Conservation (phyloP, 2,797 vertebrate genomes). For the Austrolebias charrua region DNA sequence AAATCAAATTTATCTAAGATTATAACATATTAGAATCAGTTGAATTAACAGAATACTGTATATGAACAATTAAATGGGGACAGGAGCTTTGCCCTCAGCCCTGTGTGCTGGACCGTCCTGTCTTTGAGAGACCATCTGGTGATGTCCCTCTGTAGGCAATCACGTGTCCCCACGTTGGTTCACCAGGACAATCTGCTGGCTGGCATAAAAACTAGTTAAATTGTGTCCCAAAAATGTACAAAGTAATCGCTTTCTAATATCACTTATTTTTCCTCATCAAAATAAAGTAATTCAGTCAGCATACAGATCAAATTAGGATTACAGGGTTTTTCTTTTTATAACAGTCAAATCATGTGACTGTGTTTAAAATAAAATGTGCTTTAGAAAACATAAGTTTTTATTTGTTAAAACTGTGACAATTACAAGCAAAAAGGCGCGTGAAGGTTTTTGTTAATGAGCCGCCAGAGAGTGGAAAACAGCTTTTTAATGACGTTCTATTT, state of each 20-base stretch:
- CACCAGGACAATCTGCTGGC: slow-evolving; percentile 53
- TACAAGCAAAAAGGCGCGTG: slow-evolving; percentile 16
- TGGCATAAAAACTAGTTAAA: slow-evolving; percentile 50
- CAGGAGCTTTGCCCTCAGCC: slow-evolving; percentile 55
- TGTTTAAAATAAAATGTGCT: neutral
- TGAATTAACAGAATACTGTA: no score
- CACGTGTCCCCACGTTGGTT: slow-evolving; percentile 52
- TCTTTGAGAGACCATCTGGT: slow-evolving; percentile 75
- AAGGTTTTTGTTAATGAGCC: slow-evolving; percentile 44
- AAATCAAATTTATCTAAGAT: no score
- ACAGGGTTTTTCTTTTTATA: no score
- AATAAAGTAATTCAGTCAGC: neutral
- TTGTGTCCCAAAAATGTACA: slow-evolving; percentile 32
- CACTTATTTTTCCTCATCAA: slow-evolving; percentile 22
- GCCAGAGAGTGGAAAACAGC: slow-evolving; percentile 38
- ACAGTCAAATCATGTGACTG: neutral
- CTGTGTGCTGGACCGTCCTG: slow-evolving; percentile 45
- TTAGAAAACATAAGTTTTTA: slow-evolving; percentile 10
- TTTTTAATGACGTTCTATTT: slow-evolving; percentile 66
- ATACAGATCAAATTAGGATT: no score
- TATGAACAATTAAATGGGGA: no score
- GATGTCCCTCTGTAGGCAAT: slow-evolving; percentile 56
- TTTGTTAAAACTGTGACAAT: slow-evolving; percentile 11
- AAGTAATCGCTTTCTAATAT: slow-evolving; percentile 39
- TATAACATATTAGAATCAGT: no score